Evolutionary conservation across 2,888 invertebrate genomes (phyloP), one percentile per base, ranked within the genome.

Genomic region (Epirrita christyi): DNA sequence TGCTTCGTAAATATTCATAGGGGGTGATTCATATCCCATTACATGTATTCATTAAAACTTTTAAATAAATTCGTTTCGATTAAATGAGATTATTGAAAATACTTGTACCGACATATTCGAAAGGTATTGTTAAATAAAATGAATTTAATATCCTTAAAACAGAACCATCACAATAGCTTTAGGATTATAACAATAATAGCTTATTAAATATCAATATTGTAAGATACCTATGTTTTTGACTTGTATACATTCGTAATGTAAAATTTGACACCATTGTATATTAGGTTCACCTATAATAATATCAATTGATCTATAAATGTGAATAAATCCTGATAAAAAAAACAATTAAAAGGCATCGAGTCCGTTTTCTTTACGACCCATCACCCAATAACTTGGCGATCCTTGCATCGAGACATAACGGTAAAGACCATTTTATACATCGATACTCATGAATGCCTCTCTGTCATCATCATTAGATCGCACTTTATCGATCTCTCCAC

Each of bases 141-240:
- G 68, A 70, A 76, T 77, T 76, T 70, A 82, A 78, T 80, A 79
- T 75, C 71, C 74, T 76, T 83, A 86, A 85, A 82, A 83, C 80
- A 76, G 86, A 90, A 90, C 88, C 86, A 90, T 88, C 83, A 83
- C 81, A 76, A 83, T 89, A 90, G 89, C 84, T 88, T 88, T 88
- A 89, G 89, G 83, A 78, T 84, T 79, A 86, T 82, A 86, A 89
- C 88, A 89, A 89, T 88, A 88, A 87, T 90, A 90, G 86, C 81
- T 75, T 83, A 85, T 43, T 59, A 59, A 58, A 47, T 88, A 88
- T 75, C 78, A 74, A 80, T 84, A 84, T 75, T 89, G 83, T 90
- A 90, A 88, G 77, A 89, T 88, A 88, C 81, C 78, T 89, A 90
- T 91, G 89, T 92, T 92, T 91, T 92, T 88, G 91, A 89, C 87